Percentiles rank a stretch among this genome's conserved stretches.
Conservation (phyloP, 2,888 invertebrate genomes). For the Rhamnusium bicolor region DNA sequence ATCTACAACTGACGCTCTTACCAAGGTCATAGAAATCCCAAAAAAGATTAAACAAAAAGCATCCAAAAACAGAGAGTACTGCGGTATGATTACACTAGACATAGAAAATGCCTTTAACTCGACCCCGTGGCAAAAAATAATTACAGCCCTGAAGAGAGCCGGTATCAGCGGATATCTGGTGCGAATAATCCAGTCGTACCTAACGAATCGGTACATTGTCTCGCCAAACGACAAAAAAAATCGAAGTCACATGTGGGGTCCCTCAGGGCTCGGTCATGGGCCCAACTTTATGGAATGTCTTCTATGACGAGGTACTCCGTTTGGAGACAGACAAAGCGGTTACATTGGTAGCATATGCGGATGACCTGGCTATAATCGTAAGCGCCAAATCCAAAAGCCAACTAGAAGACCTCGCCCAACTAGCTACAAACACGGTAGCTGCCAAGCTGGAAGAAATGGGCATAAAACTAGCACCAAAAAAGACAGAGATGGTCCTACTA, state of each 20-base stretch:
- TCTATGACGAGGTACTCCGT: not conserved
- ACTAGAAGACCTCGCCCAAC: not conserved
- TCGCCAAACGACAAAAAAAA: not conserved
- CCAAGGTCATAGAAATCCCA: not conserved
- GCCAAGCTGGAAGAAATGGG: not conserved
- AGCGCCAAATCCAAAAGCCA: not conserved
- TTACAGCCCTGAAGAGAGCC: not conserved
- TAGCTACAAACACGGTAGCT: not conserved
- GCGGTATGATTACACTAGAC: not conserved
- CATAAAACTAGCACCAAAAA: not conserved
- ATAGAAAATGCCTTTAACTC: slow-evolving; percentile 5
- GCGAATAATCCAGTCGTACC: not conserved
- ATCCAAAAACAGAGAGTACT: not conserved
- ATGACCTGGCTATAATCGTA: not conserved
- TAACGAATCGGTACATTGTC: not conserved
- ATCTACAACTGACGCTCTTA: not conserved
- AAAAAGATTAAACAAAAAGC: not conserved
- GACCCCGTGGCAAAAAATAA: not conserved
- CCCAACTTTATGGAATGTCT: not conserved
- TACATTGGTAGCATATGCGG: not conserved
- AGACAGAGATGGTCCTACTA: not conserved
- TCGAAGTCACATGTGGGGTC: not conserved
- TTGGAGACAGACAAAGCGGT: not conserved
- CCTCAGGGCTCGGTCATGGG: not conserved
- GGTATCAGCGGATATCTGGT: not conserved